These are phyloP conservation scores for Acleris holmiana DNA, from an alignment of 2,888 invertebrate species.

Conservation along the genomic window DNA sequence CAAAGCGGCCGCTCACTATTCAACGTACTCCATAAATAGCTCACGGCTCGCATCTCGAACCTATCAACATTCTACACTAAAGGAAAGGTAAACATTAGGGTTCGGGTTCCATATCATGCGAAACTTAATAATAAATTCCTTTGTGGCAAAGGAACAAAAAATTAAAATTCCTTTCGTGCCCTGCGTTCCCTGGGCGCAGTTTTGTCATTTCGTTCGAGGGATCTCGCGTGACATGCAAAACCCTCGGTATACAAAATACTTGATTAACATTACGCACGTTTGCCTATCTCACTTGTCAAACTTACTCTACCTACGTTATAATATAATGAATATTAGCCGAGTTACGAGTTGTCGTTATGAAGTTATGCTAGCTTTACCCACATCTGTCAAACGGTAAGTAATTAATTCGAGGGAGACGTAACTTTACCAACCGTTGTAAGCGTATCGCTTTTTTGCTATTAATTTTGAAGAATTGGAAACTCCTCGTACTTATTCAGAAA, in stretches of 20 bases:
- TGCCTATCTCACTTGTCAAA: slow-evolving; percentile 39
- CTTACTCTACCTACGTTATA: slow-evolving; percentile 32
- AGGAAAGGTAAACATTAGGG: slow-evolving; percentile 58
- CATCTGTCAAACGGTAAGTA: slow-evolving; percentile 26
- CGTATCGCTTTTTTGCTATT: no score
- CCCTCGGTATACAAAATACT: slow-evolving; percentile 47
- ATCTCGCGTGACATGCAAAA: slow-evolving; percentile 69
- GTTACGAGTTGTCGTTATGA: slow-evolving; percentile 33
- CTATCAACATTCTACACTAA: slow-evolving; percentile 64
- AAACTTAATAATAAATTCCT: slow-evolving; percentile 77
- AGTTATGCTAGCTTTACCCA: slow-evolving; percentile 22
- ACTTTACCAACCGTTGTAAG: no score
- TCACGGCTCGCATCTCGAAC: slow-evolving; percentile 52
- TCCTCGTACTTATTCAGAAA: no score
- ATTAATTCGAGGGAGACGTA: slow-evolving; percentile 14
- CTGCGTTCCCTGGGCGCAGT: slow-evolving; percentile 64
- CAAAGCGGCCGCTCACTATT: slow-evolving; percentile 5
- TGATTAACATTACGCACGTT: slow-evolving; percentile 38
- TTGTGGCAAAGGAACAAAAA: slow-evolving; percentile 74
- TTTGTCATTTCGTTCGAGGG: slow-evolving; percentile 72
- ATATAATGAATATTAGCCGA: slow-evolving; percentile 36
- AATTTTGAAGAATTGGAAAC: no score
- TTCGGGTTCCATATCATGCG: slow-evolving; percentile 62
- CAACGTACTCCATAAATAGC: slow-evolving; percentile 18
- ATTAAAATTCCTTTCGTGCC: slow-evolving; percentile 77